phyloP scores from a whole-genome alignment of 2,113 vertebrate genomes.

The Bubo blakistoni region DNA sequence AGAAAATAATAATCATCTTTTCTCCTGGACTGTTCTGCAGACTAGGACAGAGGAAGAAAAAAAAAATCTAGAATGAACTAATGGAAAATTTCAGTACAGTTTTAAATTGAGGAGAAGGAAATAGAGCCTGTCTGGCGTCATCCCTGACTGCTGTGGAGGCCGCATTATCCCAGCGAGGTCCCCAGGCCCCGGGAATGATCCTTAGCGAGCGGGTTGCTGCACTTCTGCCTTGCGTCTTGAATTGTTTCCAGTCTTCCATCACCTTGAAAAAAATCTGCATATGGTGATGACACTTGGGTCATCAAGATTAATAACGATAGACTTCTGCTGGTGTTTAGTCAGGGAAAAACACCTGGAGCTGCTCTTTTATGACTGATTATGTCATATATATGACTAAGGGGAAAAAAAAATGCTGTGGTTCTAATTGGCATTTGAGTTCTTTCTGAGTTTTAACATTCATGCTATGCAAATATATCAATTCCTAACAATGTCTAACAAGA shows the following conservation, averaged over 20 bases:
- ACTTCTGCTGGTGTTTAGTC: background rate
- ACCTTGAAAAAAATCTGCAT: background rate
- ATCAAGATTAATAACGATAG: constrained; percentile 6
- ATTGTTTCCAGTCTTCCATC: background rate
- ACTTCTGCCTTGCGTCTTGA: fast-evolving
- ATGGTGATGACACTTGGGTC: background rate
- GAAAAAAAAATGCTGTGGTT: background rate
- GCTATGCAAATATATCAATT: constrained; percentile 62
- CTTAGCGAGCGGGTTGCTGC: fast-evolving
- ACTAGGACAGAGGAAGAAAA: background rate
- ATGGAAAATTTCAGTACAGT: background rate
- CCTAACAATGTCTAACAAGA: constrained; percentile 69
- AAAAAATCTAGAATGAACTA: background rate
- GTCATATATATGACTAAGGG: too few relatives aligned
- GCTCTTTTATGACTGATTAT: constrained; percentile 64
- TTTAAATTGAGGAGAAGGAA: background rate
- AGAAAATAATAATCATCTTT: background rate
- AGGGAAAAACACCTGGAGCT: constrained; percentile 57
- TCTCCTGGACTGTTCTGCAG: background rate
- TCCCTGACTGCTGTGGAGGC: fast-evolving
- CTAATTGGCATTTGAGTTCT: constrained; percentile 57
- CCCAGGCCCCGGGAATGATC: background rate
- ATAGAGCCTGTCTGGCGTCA: fast-evolving
- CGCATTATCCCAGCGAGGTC: background rate
- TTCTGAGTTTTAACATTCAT: constrained; percentile 67